phyloP scores from a whole-genome alignment of 2,797 vertebrate genomes.

The Sebastes ruberrimus region DNA sequence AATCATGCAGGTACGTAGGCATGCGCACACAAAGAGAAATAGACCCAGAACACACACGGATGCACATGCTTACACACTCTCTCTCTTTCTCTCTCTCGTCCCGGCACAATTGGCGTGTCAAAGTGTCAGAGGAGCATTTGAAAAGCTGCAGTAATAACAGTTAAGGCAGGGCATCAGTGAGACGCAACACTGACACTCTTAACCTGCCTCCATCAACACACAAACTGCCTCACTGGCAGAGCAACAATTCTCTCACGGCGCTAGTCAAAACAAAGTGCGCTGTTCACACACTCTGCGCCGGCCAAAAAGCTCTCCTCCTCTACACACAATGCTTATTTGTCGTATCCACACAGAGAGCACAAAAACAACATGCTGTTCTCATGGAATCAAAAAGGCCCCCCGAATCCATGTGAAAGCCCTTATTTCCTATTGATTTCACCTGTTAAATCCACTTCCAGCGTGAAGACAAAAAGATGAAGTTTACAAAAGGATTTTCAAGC shows the following conservation, averaged over 20 bases:
- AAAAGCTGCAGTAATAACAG: conserved; percentile 71
- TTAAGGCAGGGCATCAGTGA: conserved; percentile 55
- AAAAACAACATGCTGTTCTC: conserved; percentile 58
- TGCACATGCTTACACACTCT: not conserved
- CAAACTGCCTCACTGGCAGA: conserved; percentile 46
- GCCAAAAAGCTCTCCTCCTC: conserved; percentile 13
- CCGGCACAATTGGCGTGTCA: conserved; percentile 55
- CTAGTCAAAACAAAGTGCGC: conserved; percentile 69
- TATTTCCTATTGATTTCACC: conserved; percentile 65
- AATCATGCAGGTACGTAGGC: conserved; percentile 2
- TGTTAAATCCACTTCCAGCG: conserved; percentile 41
- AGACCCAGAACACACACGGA: not conserved
- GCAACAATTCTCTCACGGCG: conserved; percentile 66
- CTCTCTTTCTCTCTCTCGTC: not conserved
- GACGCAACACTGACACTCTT: conserved; percentile 72
- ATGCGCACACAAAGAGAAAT: conserved; percentile 18
- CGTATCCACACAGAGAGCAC: conserved; percentile 35
- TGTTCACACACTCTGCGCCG: conserved; percentile 58
- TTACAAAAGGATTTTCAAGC: conserved; percentile 48
- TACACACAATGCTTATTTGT: conserved; percentile 45
- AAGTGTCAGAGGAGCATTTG: conserved; percentile 58
- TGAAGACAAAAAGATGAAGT: conserved; percentile 31
- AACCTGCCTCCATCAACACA: conserved; percentile 75
- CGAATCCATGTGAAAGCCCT: conserved; percentile 60
- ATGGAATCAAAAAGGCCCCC: conserved; percentile 60